Evolutionary conservation across 2,113 vertebrate species (phyloP), one percentile per base, ranked within the genome.

Genomic region (Onychostoma macrolepis): DNA sequence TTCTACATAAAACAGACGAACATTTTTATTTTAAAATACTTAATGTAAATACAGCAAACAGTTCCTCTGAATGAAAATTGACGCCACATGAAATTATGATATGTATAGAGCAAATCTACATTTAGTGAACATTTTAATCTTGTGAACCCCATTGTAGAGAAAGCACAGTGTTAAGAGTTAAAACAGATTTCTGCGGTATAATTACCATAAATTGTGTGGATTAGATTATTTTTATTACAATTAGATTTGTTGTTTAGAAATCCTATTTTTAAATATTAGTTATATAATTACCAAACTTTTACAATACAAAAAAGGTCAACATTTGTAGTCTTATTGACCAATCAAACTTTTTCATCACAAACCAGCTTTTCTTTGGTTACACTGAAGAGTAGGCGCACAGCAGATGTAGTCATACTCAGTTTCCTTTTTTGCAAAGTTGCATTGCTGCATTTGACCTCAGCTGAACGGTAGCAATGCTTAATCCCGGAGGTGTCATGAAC

Each of bases 381-480:
- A 33, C 45, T 41, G 24, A 7, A 41, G 48, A 85, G 24, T 84
- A 58, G 2, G 26, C 38, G 1, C 17, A 9, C 84, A 43, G 38
- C 50, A 50, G 30, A 61, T 4, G 12, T 21, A 43, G 74, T 15
- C 86, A 67, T 79, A 50, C 80, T 86, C 67, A 10, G 33, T 28
- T 85, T 84, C 72, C 2, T 38, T 75, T 48, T 58, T 84, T 53
- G 63, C n/a, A 80, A 78, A 84, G 78, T 71, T 74, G 48, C 30
- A 28, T 85, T 41, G 88, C 56, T 82, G 24, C 53, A 48, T 83
- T 83, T 77, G 90, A 92, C 87, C 90, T 92, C 69, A 90, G 61
- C 84, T 88, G 83, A 93, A 90, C 89, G 91, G 33, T 76, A 93
- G 74, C 88, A 48, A 38, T 36, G 19, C 69, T 45, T 84, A 67